These are phyloP conservation scores for Tetrao urogallus DNA, from an alignment of 2,113 vertebrate species.

Conservation along the genomic window DNA sequence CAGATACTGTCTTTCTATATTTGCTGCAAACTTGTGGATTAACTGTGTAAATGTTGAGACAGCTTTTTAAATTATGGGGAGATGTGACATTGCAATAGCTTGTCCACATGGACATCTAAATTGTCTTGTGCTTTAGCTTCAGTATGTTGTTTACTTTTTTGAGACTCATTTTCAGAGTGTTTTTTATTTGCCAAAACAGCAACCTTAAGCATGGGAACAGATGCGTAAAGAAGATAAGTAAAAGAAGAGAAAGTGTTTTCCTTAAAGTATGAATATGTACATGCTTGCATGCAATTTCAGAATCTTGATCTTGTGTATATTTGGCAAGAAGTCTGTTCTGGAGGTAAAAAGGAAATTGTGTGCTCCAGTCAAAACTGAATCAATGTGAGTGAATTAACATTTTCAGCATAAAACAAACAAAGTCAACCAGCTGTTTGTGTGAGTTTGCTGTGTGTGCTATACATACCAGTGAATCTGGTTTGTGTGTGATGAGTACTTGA, in stretches of 20 bases:
- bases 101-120: neutral
- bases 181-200: neutral
- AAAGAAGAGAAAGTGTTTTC: neutral
- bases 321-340: neutral
- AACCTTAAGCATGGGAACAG: neutral
- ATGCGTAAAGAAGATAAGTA: neutral
- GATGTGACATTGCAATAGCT: neutral
- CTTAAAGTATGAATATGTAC: neutral
- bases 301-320: neutral
- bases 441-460: neutral
- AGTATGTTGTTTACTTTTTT: neutral
- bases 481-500: neutral
- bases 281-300: neutral
- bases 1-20: neutral
- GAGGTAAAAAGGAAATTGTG: neutral
- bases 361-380: neutral
- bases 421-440: neutral
- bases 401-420: neutral
- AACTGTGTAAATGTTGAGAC: neutral
- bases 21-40: neutral
- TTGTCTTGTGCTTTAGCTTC: neutral
- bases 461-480: neutral
- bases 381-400: neutral
- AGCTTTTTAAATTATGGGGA: neutral
- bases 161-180: neutral